Evolutionary conservation across 2,113 vertebrate genomes (phyloP), one percentile per base, ranked within the genome.

Genomic region (chimpanzee (Pan troglodytes)): DNA sequence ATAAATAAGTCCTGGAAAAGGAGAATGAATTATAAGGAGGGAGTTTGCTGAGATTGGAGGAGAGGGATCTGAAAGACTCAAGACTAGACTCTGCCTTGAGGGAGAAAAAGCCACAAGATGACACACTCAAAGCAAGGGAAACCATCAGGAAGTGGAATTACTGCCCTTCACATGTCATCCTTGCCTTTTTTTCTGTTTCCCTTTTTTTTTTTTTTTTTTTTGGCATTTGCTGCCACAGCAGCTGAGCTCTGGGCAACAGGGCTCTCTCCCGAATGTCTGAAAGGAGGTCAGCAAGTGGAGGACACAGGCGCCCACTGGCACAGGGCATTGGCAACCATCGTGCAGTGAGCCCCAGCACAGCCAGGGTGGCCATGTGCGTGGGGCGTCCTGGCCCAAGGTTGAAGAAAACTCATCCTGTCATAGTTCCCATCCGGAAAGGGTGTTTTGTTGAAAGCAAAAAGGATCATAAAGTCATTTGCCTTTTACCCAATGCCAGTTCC

Each of bases 231-330:
- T 92, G n/a, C 50, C 17, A 40, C 61, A 22, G 48, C 85, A 92
- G 80, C 95, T 95, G 88, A 92, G 80, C 86, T 92, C 70, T 84
- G 38, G 72, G n/a, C 83, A 73, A 50, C 57, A 50, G 52, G 59
- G 9, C 67, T 92, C 0, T 87, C 22, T 43, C 27, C 93, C 9
- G 7, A 17, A 40, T n/a, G 76, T 35, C 78, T 79, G 9, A 93
- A 88, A 90, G 84, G 95, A 96, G 40, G 92, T 95, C 88, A 93
- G 4, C 0, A 1, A 75, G 35, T 3, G 3, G 88, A 90, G 76
- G 73, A 81, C 70, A 30, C 4, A 1, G 25, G n/a, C 3, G 0
- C 73, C 73, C 0, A 0, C 8, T 50, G 91, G 91, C 83, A 48
- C 73, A 45, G 68, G 43, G 45, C n/a, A 11, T 78, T 32, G 70